Evolutionary conservation across 1,140 invertebrate species (phyloP), one percentile per base, ranked within the genome.

Genomic region (Atta cephalotes): DNA sequence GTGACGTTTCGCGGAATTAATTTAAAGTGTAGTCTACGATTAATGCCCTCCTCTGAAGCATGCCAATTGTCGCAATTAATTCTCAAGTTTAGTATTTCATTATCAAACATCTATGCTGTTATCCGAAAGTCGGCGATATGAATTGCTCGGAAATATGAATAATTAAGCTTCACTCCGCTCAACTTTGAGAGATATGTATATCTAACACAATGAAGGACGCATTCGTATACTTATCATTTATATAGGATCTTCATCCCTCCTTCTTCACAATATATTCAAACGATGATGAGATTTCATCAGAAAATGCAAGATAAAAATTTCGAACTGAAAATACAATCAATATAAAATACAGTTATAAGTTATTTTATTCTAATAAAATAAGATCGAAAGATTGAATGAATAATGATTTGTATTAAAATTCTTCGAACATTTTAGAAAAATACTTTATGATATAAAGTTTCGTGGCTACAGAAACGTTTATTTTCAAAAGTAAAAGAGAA

Each of bases 41-140:
- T 74, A 82, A 82, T 45, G n/a, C 25, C 5, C 21, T 71, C 72
- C 68, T 60, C 39, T 16, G 9, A 56, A 56, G 14, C 65, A 25
- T 39, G n/a, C 31, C 65, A 82, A 82, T 49, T 72, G 70, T 74
- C 56, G 6, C 39, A 31, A 82, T 82, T 82, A 82, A 82, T 82
- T 82, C 21, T 21, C 21, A 31, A 70, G 12, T 63, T 82, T 6
- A 39, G 16, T 62, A 74, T 74, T 60, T 82, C 66, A 82, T 72
- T 72, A 28, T 21, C 65, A 45, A 58, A 82, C 35, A 71, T 72
- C 66, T 35, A 18, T 16, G 21, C 16, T 58, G 35, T 71, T 72
- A 72, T 45, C 4, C 16, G 53, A 71, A 81, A 71, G 14, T 9
- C 14, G 2, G 35, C 1, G 18, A 71, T 49, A 31, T 21, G 53